Conservation (phyloP, 2,113 vertebrate genomes). For the Dunckerocampus dactyliophorus region DNA sequence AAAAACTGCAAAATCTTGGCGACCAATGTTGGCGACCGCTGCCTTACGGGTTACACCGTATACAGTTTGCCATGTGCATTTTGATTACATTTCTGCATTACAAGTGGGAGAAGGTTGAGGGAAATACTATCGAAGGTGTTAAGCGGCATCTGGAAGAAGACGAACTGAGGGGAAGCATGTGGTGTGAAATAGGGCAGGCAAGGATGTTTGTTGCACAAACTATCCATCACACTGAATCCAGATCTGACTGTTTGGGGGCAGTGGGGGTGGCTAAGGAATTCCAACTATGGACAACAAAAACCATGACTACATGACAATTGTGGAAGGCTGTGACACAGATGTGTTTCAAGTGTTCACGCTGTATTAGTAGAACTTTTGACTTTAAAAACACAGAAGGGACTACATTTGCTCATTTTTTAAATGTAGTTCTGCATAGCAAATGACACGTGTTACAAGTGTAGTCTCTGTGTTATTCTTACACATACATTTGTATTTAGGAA, state of each 20-base stretch:
- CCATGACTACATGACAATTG: constrained; percentile 9
- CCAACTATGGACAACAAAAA: constrained; percentile 24
- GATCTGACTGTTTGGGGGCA: constrained; percentile 1
- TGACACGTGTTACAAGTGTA: too few species aligned
- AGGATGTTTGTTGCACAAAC: constrained; percentile 32
- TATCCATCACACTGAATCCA: constrained; percentile 9
- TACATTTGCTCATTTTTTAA: background rate
- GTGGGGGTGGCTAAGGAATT: constrained; percentile 40
- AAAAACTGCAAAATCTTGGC: too few species aligned
- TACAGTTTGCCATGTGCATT: too few species aligned
- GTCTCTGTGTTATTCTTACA: too few species aligned
- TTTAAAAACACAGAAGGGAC: background rate
- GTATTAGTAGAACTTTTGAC: background rate
- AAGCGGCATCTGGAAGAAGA: background rate
- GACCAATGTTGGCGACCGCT: too few species aligned
- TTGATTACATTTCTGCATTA: background rate
- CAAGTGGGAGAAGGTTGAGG: background rate
- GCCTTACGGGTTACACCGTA: too few species aligned
- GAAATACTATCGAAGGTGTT: background rate
- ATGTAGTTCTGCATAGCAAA: background rate
- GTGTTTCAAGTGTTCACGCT: background rate
- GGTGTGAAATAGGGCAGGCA: constrained; percentile 20
- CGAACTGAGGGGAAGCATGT: constrained; percentile 28
- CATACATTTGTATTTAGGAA: too few species aligned
- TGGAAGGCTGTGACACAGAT: constrained; percentile 6